Base-by-base conservation (phyloP, 2,797 vertebrate genomes). In the Scleropages formosus region DNA sequence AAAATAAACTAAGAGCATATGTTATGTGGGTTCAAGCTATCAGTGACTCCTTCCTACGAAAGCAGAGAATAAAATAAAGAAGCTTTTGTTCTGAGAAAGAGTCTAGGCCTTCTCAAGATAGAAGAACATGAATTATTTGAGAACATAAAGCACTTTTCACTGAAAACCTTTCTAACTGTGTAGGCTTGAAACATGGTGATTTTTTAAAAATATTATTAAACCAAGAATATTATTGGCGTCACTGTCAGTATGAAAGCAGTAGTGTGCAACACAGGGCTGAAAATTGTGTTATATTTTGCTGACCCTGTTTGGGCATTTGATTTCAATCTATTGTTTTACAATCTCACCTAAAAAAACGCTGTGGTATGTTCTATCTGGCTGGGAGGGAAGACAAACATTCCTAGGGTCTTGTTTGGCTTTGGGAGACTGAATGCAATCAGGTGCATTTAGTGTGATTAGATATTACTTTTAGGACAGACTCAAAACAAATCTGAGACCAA, bases 151-250 rank as follows among this genome's bases (percentile, higher is more conserved):
- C n/a, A n/a, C n/a, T n/a, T n/a, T n/a, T n/a, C n/a, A n/a, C n/a
- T n/a, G n/a, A n/a, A n/a, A n/a, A n/a, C 31, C 31, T 68, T 51
- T 12, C 18, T 18, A 53, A 3, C 11, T 56, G 11, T 56, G 53
- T 18, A 56, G n/a, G 51, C 66, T 68, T 68, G 20, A 12, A 47
- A 20, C 65, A 68, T 68, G 53, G 11, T 2, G 22, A 16, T 46
- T 68, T 26, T 68, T 51, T 68, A 44, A 20, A 47, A n/a, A n/a
- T n/a, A n/a, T n/a, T n/a, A 68, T 68, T 68, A 68, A 47, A 68
- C 44, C 18, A 22, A 68, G 46, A 49, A 66, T 51, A 47, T 68
- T 68, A 2, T 31, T 39, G 2, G 39, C 6, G 39, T 39, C 31
- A 6, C 31, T 39, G 39, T 31, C 20, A 13, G 20, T 68, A 68